phyloP scores from a whole-genome alignment of 2,888 invertebrate species.

The Chloromyia formosa region DNA sequence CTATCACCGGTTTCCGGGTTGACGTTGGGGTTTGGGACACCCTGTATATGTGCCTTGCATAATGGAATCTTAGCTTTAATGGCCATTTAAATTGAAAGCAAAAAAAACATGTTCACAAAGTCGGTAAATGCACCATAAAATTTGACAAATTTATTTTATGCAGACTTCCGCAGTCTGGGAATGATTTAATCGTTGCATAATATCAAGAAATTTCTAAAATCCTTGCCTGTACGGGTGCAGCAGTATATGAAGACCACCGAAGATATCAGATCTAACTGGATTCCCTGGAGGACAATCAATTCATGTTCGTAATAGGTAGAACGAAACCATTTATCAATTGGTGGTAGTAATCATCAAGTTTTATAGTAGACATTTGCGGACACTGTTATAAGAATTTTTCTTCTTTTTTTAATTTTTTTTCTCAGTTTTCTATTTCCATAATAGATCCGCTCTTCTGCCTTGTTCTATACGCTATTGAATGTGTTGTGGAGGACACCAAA shows the following conservation, averaged over 20 bases:
- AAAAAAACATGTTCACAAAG: too few species aligned
- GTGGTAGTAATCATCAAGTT: constrained; percentile 20
- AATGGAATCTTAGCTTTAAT: too few species aligned
- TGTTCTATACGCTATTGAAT: neutral
- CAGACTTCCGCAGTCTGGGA: neutral
- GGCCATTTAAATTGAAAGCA: too few species aligned
- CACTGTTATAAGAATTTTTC: neutral
- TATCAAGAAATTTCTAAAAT: neutral
- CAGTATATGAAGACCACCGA: neutral
- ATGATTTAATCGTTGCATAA: neutral
- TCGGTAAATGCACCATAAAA: too few species aligned
- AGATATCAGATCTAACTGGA: neutral
- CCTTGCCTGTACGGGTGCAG: neutral
- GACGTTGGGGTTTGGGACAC: too few species aligned
- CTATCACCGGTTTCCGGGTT: too few species aligned
- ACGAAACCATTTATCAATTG: constrained; percentile 26
- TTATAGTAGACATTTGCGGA: constrained; percentile 19
- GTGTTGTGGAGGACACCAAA: neutral
- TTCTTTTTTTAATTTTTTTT: neutral
- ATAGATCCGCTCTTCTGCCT: neutral
- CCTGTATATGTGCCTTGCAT: too few species aligned
- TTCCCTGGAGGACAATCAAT: constrained; percentile 12
- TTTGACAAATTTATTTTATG: too few species aligned
- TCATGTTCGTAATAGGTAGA: neutral
- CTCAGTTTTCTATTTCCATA: neutral